These are phyloP conservation scores for Diplogasteroides magnus DNA, from an alignment of 1,140 invertebrate genomes.

Conservation along the genomic window DNA sequence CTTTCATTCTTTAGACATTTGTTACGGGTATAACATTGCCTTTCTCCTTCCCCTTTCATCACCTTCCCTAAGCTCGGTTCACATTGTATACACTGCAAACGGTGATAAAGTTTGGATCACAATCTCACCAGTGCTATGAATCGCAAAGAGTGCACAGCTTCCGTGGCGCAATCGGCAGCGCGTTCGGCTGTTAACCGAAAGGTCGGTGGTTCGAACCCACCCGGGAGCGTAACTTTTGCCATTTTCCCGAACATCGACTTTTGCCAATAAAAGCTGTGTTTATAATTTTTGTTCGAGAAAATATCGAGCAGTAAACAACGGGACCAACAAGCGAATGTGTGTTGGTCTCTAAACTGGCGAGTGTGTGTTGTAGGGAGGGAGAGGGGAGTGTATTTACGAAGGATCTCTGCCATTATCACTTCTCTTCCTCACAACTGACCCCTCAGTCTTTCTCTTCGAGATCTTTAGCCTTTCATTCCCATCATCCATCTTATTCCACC, in stretches of 20 bases:
- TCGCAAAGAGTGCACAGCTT: constrained; percentile 4
- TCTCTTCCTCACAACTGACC: neutral
- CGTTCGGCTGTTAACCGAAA: constrained; percentile 55
- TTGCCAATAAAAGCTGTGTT: neutral
- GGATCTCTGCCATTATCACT: neutral
- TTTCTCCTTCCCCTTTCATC: neutral
- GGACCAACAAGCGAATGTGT: too few species aligned
- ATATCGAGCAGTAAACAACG: too few species aligned
- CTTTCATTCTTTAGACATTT: too few species aligned
- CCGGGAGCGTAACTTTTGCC: constrained; percentile 40
- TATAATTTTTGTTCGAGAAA: neutral
- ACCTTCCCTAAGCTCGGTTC: too few species aligned
- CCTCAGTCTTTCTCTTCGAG: too few species aligned
- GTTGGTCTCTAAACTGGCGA: too few species aligned
- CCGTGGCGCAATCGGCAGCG: constrained; percentile 38
- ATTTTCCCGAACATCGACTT: neutral
- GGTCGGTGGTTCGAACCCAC: constrained; percentile 55
- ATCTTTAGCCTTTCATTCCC: neutral
- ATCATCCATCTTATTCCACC: neutral
- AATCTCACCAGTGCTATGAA: neutral
- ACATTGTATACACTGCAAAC: too few species aligned
- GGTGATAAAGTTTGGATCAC: neutral
- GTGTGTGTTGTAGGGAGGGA: too few species aligned
- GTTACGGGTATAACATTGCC: too few species aligned
- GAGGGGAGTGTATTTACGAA: neutral